phyloP scores from a whole-genome alignment of 2,888 invertebrate genomes.

The Bedellia somnulentella region DNA sequence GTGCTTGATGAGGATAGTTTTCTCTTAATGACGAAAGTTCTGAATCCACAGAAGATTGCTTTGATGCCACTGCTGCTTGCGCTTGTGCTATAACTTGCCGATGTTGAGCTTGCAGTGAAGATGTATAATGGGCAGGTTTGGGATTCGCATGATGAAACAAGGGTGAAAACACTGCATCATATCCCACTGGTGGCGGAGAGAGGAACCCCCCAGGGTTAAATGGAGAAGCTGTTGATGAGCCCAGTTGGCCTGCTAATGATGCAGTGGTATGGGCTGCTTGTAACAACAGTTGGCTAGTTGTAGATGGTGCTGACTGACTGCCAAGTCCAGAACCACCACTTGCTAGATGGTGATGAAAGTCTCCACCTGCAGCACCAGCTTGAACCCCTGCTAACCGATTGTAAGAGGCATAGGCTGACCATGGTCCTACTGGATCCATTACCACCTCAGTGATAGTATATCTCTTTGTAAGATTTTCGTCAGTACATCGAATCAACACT shows the following conservation, averaged over 20 bases:
- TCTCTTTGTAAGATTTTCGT: conserved; percentile 43
- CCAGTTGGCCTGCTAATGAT: conserved; percentile 64
- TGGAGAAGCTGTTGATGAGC: conserved; percentile 64
- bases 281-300: conserved; percentile 68
- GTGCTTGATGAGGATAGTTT: conserved; percentile 63
- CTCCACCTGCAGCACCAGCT: conserved; percentile 67
- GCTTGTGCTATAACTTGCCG: conserved; percentile 66
- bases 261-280: conserved; percentile 66
- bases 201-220: conserved; percentile 74
- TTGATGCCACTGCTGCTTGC: conserved; percentile 57
- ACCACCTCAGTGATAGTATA: conserved; percentile 53
- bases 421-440: conserved; percentile 91
- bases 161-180: conserved; percentile 82
- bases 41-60: conserved; percentile 57
- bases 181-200: conserved; percentile 74
- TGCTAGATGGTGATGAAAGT: conserved; percentile 70
- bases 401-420: conserved; percentile 82
- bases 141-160: conserved; percentile 78
- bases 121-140: conserved; percentile 73
- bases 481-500: conserved; percentile 50
- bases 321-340: conserved; percentile 56
- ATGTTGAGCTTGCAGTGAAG: conserved; percentile 67
- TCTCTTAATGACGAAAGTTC: conserved; percentile 61
- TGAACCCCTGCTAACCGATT: conserved; percentile 77
- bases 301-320: conserved; percentile 61